Evolutionary conservation across 2,888 invertebrate genomes (phyloP).

Genomic region (Gortyna flavago): DNA sequence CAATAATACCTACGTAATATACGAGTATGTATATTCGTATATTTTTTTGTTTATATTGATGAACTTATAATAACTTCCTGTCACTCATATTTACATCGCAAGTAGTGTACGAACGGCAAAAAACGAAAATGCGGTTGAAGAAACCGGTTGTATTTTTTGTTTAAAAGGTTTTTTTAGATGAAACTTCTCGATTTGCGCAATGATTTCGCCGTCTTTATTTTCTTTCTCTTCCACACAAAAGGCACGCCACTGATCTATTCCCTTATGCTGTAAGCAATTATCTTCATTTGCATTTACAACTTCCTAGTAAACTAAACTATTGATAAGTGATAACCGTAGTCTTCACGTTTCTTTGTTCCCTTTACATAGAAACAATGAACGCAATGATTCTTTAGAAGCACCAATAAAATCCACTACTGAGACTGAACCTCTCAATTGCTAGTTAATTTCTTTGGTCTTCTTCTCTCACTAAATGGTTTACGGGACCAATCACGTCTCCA

Average conservation of each 20-base stretch:
- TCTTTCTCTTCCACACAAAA: background rate
- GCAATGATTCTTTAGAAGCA: background rate
- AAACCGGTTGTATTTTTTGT: no score
- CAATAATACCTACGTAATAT: no score
- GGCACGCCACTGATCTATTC: conserved; percentile 14
- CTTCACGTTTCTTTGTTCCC: conserved; percentile 45
- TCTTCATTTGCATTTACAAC: conserved; percentile 54
- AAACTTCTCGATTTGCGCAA: background rate
- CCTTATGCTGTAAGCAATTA: conserved; percentile 48
- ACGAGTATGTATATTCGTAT: no score
- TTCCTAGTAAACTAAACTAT: conserved; percentile 35
- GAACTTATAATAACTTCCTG: background rate
- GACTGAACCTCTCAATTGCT: background rate
- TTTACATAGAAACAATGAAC: conserved; percentile 6
- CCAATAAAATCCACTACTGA: background rate
- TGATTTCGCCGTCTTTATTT: background rate
- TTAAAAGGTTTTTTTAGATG: background rate
- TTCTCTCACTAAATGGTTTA: background rate
- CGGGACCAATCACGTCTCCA: background rate
- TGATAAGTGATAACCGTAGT: conserved; percentile 52
- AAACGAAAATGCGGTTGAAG: no score
- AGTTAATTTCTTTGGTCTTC: background rate
- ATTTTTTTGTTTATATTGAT: background rate
- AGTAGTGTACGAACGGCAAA: background rate
- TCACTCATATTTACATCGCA: background rate